Conservation (phyloP, 2,113 vertebrate genomes). For the Trogon surrucura region DNA sequence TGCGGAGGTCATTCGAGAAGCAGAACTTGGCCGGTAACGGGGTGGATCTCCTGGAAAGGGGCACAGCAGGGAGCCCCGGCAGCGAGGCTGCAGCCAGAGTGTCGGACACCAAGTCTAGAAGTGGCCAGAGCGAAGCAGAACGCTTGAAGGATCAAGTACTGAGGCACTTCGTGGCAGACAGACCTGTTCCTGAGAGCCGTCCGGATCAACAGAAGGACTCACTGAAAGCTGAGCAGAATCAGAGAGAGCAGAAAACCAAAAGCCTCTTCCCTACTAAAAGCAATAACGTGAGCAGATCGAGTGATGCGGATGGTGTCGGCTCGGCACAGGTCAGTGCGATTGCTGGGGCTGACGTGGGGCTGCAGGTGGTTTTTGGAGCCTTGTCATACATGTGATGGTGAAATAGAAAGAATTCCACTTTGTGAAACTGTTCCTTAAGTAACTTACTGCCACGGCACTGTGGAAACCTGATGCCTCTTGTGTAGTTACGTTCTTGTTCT, state of each 20-base stretch:
- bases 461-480: not conserved
- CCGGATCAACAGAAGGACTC: not conserved
- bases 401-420: not conserved
- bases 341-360: not conserved
- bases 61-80: not conserved
- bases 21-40: not conserved
- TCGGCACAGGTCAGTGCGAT: slow-evolving; percentile 60
- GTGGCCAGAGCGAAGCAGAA: not conserved
- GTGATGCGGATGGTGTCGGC: not conserved
- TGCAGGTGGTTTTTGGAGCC: not conserved
- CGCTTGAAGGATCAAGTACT: not conserved
- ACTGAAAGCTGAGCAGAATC: not conserved
- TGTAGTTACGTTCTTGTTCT: slow-evolving; percentile 11
- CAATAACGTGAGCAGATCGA: not conserved
- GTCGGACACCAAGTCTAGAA: not conserved
- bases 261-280: not conserved
- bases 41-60: slow-evolving; percentile 31
- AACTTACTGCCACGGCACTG: not conserved
- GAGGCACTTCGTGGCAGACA: not conserved
- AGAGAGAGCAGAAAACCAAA: not conserved
- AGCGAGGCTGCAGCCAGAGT: not conserved
- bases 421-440: not conserved
- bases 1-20: not conserved
- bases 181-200: not conserved
- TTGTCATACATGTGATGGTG: not conserved